phyloP scores from a whole-genome alignment of 1,140 invertebrate genomes.

The Caenorhabditis brenneri region DNA sequence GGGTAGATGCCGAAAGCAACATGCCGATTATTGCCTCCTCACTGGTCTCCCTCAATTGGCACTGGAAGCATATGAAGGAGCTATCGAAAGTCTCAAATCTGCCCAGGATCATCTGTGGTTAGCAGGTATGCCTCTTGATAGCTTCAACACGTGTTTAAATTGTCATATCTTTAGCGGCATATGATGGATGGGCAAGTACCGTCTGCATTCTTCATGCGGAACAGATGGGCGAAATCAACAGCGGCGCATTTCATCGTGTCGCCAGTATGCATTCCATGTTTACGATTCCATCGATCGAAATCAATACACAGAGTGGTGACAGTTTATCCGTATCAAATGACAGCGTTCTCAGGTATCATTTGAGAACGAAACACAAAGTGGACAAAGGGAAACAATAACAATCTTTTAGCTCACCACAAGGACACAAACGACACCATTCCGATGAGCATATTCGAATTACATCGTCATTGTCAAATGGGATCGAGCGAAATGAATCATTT shows the following conservation, averaged over 20 bases:
- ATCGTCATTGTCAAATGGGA: constrained; percentile 19
- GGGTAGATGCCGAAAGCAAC: constrained; percentile 67
- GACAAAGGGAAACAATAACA: constrained; percentile 51
- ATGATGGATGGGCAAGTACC: constrained; percentile 67
- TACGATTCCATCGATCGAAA: constrained; percentile 35
- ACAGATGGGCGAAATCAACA: constrained; percentile 37
- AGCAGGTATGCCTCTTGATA: constrained; percentile 57
- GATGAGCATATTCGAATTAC: constrained; percentile 60
- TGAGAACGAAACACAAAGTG: neutral
- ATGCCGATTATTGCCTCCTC: constrained; percentile 65
- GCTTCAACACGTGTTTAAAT: neutral
- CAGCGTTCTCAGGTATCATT: constrained; percentile 49
- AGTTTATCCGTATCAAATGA: constrained; percentile 38
- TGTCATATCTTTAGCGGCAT: constrained; percentile 62
- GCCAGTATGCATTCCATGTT: constrained; percentile 45
- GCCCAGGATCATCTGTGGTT: constrained; percentile 66
- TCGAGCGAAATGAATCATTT: constrained; percentile 23
- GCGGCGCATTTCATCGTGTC: constrained; percentile 24
- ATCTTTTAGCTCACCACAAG: constrained; percentile 38
- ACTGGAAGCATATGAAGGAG: constrained; percentile 63
- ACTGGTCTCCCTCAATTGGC: constrained; percentile 64
- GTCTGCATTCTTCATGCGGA: constrained; percentile 61
- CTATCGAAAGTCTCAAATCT: constrained; percentile 65
- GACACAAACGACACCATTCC: constrained; percentile 66
- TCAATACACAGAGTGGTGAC: neutral